phyloP scores from a whole-genome alignment of 2,113 vertebrate species.

The Eonycteris spelaea region DNA sequence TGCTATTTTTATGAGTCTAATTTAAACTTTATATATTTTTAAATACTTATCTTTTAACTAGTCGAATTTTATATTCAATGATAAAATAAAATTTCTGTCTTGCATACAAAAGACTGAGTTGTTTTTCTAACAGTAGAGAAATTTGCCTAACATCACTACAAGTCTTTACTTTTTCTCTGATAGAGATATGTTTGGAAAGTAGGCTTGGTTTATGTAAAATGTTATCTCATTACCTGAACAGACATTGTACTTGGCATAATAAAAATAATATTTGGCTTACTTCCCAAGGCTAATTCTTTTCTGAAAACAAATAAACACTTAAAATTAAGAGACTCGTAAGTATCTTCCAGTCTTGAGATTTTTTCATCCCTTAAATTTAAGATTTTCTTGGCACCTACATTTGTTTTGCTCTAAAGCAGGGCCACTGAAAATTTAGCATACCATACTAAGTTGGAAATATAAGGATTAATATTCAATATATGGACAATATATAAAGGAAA shows the following conservation, averaged over 20 bases:
- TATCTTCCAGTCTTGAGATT: not conserved
- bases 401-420: not conserved
- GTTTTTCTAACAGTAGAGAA: not conserved
- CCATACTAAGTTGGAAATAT: not conserved
- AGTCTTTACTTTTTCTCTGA: not conserved
- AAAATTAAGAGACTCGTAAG: not conserved
- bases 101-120: not conserved
- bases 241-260: not conserved
- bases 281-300: conserved; percentile 9
- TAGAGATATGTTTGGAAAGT: not conserved
- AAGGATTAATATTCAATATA: conserved; percentile 64
- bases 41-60: not conserved
- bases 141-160: not conserved
- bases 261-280: not conserved
- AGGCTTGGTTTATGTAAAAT: not conserved
- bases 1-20: conserved; percentile 74
- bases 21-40: conserved; percentile 72
- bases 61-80: conserved; percentile 5
- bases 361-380: conserved; percentile 8
- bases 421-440: not conserved
- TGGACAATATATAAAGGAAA: conserved; percentile 25
- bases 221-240: not conserved
- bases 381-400: conserved; percentile 27
- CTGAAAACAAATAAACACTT: conserved; percentile 32
- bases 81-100: not conserved